Conservation (phyloP, 2,113 vertebrate species). For the Pyrgilauda ruficollis region DNA sequence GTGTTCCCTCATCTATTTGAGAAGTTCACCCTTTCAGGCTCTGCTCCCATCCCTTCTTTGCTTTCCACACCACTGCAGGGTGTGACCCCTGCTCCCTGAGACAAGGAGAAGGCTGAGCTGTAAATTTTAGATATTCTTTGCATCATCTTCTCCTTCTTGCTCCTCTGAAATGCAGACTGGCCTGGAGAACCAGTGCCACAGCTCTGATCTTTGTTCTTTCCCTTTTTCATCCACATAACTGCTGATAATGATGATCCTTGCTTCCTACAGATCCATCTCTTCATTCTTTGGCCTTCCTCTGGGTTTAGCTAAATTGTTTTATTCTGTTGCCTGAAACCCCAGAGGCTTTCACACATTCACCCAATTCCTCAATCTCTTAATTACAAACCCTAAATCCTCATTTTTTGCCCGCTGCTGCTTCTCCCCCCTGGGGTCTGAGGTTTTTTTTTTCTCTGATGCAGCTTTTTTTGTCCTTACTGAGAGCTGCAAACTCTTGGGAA, state of each 20-base stretch:
- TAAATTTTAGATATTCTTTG: neutral
- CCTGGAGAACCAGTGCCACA: neutral
- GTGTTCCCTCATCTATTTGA: neutral
- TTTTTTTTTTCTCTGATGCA: neutral
- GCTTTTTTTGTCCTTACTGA: neutral
- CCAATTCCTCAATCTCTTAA: neutral
- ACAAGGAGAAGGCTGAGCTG: neutral
- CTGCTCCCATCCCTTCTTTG: neutral
- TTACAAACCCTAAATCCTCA: neutral
- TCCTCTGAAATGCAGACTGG: neutral
- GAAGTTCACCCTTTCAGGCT: neutral
- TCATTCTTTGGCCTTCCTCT: neutral
- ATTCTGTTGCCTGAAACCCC: neutral
- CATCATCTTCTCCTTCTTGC: neutral
- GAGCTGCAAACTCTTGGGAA: neutral
- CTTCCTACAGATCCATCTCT: neutral
- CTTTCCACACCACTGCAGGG: neutral
- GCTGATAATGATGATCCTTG: neutral
- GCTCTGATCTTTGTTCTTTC: neutral
- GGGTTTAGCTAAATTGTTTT: neutral
- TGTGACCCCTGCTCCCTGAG: neutral
- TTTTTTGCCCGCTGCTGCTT: neutral
- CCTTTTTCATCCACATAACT: neutral
- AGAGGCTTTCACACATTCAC: neutral
- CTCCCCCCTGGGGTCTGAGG: neutral